A percentile compares a stretch with the other conserved stretches of the same genome.
Conservation (phyloP, 1,140 invertebrate genomes). For the Caenorhabditis remanei region DNA sequence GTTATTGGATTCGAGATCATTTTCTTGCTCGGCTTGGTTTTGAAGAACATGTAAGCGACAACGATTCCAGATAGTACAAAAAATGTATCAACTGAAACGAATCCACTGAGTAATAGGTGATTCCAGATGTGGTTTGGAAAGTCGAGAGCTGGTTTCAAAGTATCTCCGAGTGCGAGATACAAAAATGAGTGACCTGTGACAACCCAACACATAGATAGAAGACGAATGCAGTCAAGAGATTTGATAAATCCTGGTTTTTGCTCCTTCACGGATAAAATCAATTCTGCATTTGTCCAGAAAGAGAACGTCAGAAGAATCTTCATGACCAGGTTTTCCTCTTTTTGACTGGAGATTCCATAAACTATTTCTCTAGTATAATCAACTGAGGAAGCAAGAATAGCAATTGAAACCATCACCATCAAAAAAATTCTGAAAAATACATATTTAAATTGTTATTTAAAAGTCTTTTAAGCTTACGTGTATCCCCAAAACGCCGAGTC, state of each 20-base stretch:
- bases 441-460: no score
- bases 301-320: slow-evolving; percentile 66
- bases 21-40: slow-evolving; percentile 36
- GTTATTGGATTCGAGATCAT: slow-evolving; percentile 45
- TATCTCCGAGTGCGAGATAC: slow-evolving; percentile 12
- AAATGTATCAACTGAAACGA: slow-evolving; percentile 65
- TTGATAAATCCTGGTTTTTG: slow-evolving; percentile 46
- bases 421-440: slow-evolving; percentile 41
- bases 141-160: slow-evolving; percentile 36
- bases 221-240: slow-evolving; percentile 77
- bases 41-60: slow-evolving; percentile 64
- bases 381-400: slow-evolving; percentile 16
- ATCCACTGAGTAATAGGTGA: slow-evolving; percentile 51
- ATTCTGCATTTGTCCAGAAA: slow-evolving; percentile 66
- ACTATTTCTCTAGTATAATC: slow-evolving; percentile 44
- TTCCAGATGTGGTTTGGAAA: slow-evolving; percentile 47
- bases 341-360: neutral
- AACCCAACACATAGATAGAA: slow-evolving; percentile 78
- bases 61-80: slow-evolving; percentile 63
- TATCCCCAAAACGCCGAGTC: slow-evolving; percentile 38
- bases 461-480: neutral
- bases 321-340: neutral
- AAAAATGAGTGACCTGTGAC: slow-evolving; percentile 75
- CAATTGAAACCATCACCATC: neutral
- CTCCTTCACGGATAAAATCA: slow-evolving; percentile 59